Evolutionary conservation across 2,797 vertebrate species (phyloP).

Genomic region (Coregonus suidteri): DNA sequence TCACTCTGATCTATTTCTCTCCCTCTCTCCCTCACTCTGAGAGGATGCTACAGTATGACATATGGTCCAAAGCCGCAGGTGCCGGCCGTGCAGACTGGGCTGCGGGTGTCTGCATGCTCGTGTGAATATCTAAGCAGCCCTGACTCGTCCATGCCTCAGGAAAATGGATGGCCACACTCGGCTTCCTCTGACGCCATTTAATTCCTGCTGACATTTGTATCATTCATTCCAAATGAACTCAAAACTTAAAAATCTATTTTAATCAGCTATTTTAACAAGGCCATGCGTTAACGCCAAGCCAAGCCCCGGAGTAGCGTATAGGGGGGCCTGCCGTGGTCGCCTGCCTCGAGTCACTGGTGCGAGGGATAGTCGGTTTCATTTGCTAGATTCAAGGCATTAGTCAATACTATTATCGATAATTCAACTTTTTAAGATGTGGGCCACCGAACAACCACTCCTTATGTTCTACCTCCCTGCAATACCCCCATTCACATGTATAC

Average conservation of each 20-base stretch:
- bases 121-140: slow-evolving; percentile 48
- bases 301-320: slow-evolving; percentile 12
- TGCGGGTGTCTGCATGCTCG: slow-evolving; percentile 31
- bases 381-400: slow-evolving; percentile 36
- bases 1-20: background rate
- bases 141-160: slow-evolving; percentile 51
- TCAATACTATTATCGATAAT: slow-evolving; percentile 41
- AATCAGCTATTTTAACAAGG: slow-evolving; percentile 52
- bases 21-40: background rate
- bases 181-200: slow-evolving; percentile 58
- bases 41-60: slow-evolving; percentile 32
- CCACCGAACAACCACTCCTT: slow-evolving; percentile 24
- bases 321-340: slow-evolving; percentile 8
- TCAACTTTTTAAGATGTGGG: slow-evolving; percentile 25
- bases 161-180: slow-evolving; percentile 56
- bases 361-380: slow-evolving; percentile 30
- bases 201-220: slow-evolving; percentile 69
- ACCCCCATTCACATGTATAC: slow-evolving; percentile 31
- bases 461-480: slow-evolving; percentile 38
- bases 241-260: slow-evolving; percentile 70
- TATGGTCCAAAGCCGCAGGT: slow-evolving; percentile 37
- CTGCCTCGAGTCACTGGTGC: slow-evolving; percentile 6
- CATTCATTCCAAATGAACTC: slow-evolving; percentile 67
- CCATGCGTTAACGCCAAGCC: slow-evolving; percentile 49
- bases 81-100: slow-evolving; percentile 30